Percentiles rank a stretch among this genome's conserved stretches.
phyloP scores from a whole-genome alignment of 2,888 invertebrate genomes.

The Eudasyphora cyanicolor region DNA sequence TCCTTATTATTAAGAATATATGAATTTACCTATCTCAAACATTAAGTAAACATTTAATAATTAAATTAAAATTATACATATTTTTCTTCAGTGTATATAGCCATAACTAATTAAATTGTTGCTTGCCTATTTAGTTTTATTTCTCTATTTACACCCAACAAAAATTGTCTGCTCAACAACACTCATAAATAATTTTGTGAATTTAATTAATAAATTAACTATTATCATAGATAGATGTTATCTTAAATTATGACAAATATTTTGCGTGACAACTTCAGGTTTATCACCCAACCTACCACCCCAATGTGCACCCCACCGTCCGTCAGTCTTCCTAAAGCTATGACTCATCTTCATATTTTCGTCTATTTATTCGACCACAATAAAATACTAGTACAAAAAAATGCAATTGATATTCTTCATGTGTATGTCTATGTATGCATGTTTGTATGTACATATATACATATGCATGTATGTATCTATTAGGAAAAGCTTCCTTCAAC shows the following conservation, averaged over 20 bases:
- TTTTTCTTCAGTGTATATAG: no score
- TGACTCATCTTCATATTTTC: neutral
- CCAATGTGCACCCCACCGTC: neutral
- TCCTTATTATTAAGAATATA: no score
- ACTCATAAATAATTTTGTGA: neutral
- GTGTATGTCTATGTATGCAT: constrained; percentile 20
- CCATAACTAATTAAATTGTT: no score
- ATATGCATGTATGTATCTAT: constrained; percentile 44
- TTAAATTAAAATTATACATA: no score
- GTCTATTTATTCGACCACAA: neutral
- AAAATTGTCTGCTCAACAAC: neutral
- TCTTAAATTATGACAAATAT: neutral
- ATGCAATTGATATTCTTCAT: constrained; percentile 45
- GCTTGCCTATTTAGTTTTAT: no score
- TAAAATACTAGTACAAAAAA: constrained; percentile 65
- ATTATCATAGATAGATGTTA: neutral
- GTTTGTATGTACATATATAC: constrained; percentile 41
- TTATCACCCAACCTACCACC: neutral
- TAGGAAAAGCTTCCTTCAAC: constrained; percentile 18
- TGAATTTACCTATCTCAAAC: no score
- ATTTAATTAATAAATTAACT: neutral
- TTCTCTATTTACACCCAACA: neutral
- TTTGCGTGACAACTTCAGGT: neutral
- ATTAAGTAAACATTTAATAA: no score
- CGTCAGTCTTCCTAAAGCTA: no score